Base-by-base conservation (phyloP, 1,140 invertebrate species). In the Rhopalosiphum maidis region DNA sequence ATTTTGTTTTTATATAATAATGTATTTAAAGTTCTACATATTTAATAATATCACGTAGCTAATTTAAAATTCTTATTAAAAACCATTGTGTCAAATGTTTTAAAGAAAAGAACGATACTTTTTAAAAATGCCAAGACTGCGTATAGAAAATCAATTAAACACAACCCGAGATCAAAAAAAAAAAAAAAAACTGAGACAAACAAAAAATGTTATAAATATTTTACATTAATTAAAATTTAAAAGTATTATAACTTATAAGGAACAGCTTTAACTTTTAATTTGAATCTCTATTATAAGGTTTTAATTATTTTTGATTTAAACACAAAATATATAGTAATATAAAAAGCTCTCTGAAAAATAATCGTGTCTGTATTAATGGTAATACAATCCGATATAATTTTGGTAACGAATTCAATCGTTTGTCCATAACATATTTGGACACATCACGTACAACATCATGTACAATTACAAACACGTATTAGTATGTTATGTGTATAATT, bases 1-100 rank as follows among this genome's bases (percentile, higher is more conserved):
- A n/a, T 77, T 77, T n/a, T 77, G 60, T n/a, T 77, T n/a, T 77
- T 77, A n/a, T n/a, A 30, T 77, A 77, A 77, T n/a, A 77, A n/a
- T 18, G 15, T 77, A 77, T 77, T 77, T 77, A 77, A 77, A 77
- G 30, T 77, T n/a, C 18, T 18, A n/a, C 60, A 77, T 77, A 77
- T 77, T 77, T 77, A 77, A 77, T 77, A 77, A 77, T n/a, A 77
- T 77, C 60, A 77, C 60, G 60, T 77, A 77, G 15, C 60, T 77
- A n/a, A 77, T 77, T 77, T 77, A n/a, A 35, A 77, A n/a, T 77
- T 77, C 60, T 77, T 21, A 77, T 77, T 77, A n/a, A 77, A 77
- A 77, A 18, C 60, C 30, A 77, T 77, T 77, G 60, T 77, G 30
- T n/a, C n/a, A 77, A 77, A 77, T n/a, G 5, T 35, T 35, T 18